Percentiles rank a stretch among this genome's conserved stretches.
These are phyloP conservation scores for Thera britannica DNA, from an alignment of 2,888 invertebrate species.

Conservation along the genomic window DNA sequence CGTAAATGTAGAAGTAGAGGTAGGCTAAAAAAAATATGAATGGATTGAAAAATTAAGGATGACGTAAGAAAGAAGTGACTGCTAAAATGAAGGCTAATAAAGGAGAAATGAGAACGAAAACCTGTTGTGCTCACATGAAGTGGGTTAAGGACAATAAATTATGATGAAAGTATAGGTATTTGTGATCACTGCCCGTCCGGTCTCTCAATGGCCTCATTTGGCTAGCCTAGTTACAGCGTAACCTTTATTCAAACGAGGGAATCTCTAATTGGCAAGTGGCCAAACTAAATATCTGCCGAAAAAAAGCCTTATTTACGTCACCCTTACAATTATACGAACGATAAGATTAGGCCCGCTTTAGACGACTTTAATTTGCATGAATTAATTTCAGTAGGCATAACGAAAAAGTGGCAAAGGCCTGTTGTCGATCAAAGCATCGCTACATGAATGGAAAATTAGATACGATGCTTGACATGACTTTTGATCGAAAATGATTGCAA, in stretches of 20 bases:
- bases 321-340: constrained; percentile 64
- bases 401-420: constrained; percentile 55
- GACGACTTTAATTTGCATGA: constrained; percentile 72
- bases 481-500: too few relatives aligned
- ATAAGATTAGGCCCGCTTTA: constrained; percentile 70
- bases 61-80: too few relatives aligned
- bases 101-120: too few relatives aligned
- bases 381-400: constrained; percentile 67
- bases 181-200: too few relatives aligned
- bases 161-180: not conserved
- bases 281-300: constrained; percentile 55
- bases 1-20: too few relatives aligned
- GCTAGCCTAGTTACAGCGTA: not conserved
- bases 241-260: constrained; percentile 19
- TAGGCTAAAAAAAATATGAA: too few relatives aligned
- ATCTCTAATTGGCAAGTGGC: constrained; percentile 51
- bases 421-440: constrained; percentile 1
- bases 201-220: not conserved
- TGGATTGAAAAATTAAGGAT: too few relatives aligned
- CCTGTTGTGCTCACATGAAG: too few relatives aligned
- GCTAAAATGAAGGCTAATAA: too few relatives aligned
- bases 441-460: not conserved
- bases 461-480: not conserved
- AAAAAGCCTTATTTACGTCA: constrained; percentile 58
- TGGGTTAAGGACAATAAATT: not conserved